Conservation (phyloP, 2,797 vertebrate genomes). For the Malurus leucopterus region DNA sequence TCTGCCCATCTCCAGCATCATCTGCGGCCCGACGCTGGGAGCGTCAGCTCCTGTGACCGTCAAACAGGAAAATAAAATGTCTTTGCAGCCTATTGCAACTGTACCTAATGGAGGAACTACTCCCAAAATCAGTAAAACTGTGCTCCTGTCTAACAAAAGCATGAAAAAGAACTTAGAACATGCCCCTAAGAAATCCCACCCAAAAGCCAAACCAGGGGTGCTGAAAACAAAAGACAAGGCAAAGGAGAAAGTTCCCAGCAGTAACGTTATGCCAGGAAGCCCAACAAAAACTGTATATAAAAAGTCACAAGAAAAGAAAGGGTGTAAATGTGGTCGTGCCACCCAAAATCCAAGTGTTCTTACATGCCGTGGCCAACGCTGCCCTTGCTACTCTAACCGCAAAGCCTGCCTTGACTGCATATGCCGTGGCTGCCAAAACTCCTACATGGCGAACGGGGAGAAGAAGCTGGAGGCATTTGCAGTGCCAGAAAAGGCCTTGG, state of each 20-base stretch:
- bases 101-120: slow-evolving; percentile 91
- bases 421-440: slow-evolving; percentile 99
- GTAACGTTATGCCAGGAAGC: slow-evolving; percentile 88
- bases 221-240: slow-evolving; percentile 91
- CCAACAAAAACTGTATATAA: slow-evolving; percentile 97
- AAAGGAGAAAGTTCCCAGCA: slow-evolving; percentile 86
- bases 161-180: slow-evolving; percentile 93
- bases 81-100: slow-evolving; percentile 78
- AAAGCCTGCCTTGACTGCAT: slow-evolving; percentile 99
- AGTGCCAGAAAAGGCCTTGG: slow-evolving; percentile 97
- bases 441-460: slow-evolving; percentile 99
- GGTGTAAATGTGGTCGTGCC: slow-evolving; percentile 97
- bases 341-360: slow-evolving; percentile 99
- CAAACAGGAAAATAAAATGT: slow-evolving; percentile 87
- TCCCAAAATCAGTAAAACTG: slow-evolving; percentile 90
- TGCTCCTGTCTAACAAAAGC: slow-evolving; percentile 87
- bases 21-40: slow-evolving; percentile 80
- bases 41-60: slow-evolving; percentile 80
- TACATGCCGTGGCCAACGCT: slow-evolving; percentile 98
- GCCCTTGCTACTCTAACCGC: slow-evolving; percentile 98
- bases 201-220: slow-evolving; percentile 89
- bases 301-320: slow-evolving; percentile 97
- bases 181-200: slow-evolving; percentile 90
- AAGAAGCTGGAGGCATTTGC: slow-evolving; percentile 99
- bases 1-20: slow-evolving; percentile 91